Evolutionary conservation across 2,113 vertebrate species (phyloP), one percentile per base, ranked within the genome.

Genomic region (Notarius quadriscutis): DNA sequence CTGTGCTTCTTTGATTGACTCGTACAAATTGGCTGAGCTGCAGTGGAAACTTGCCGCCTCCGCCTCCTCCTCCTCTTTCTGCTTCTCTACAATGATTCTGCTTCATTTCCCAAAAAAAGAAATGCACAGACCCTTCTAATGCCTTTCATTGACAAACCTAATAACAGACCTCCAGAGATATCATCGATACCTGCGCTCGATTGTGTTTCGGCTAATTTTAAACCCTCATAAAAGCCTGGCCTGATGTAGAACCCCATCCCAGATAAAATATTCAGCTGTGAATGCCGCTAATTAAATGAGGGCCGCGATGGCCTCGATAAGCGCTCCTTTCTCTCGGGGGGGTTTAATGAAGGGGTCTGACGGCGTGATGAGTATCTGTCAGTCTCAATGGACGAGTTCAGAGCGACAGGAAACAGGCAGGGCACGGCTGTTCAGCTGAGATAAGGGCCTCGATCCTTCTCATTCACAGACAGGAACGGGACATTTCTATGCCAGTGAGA

Each of bases 351-450:
- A 94, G 94, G 91, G 92, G 86, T 92, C 93, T 93, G 93, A 94
- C 93, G 92, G 92, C 90, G 87, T 92, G 95, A 95, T 95, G 91
- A 90, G 82, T 94, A 96, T 96, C 95, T 94, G 94, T 93, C 94
- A 91, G 69, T 81, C 89, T 93, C 91, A 95, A 94, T 92, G 89
- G 77, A 84, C 25, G 78, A 60, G 84, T 58, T 85, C 27, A 71
- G 87, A 7, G 63, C 81, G 88, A 86, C 79, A 88, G 84, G 77
- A 65, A 53, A 83, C 88, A 87, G 92, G 71, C 91, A 67, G 84
- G 53, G 78, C 30, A 71, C 85, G 77, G 84, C 88, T 94, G 94
- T 88, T 92, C 88, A 18, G 78, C 71, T n/a, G 87, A 93, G 94
- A 95, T 95, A 95, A 94, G 88, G 82, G 69, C 50, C 41, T 81